Evolutionary conservation across 23 tunicate species (phyloP), one percentile per base, ranked within the genome.

Genomic region (Oikopleura albicans): DNA sequence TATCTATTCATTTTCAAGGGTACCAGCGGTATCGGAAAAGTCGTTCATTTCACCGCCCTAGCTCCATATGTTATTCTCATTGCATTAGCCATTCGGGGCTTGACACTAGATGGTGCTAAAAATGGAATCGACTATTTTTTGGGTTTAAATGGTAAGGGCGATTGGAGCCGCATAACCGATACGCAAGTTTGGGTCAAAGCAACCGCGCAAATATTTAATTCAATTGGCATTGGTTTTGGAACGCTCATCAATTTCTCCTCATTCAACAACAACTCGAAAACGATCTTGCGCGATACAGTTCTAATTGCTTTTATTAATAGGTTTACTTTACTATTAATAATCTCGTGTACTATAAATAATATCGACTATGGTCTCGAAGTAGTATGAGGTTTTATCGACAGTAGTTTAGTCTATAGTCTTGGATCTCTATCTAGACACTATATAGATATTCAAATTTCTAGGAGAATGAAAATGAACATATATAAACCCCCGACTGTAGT

Each of bases 201-300:
- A 16, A 93, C 95, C 4, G 98, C 91, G 27, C 98, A 94, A 66
- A 88, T 75, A 57, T 94, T 94, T 49, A 88, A 86, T 84, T 88
- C 94, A 0, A 88, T 94, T 76, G 98, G 98, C 12, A 90, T 94
- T 40, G 88, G 86, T 0, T 94, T 87, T 41, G 98, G 98, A 33
- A 87, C 98, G 0, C 56, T 94, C 75, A 90, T 94, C 57, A 90
- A 93, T 12, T 94, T 90, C 87, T 83, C 98, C 0, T 86, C 91
- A 39, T 90, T 90, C 89, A 94, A 94, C 41, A 88, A 88, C 83
- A 90, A 90, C 49, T 12, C 34, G 4, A 71, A 71, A 71, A 29
- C 27, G 2, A 84, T 94, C 16, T 84, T 89, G 71, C 85, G 66
- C 27, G 98, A 94, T 76, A 94, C 98, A 39, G 63, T 94, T 12